These are phyloP conservation scores for Serripes groenlandicus DNA, from an alignment of 2,888 invertebrate genomes.

Conservation along the genomic window DNA sequence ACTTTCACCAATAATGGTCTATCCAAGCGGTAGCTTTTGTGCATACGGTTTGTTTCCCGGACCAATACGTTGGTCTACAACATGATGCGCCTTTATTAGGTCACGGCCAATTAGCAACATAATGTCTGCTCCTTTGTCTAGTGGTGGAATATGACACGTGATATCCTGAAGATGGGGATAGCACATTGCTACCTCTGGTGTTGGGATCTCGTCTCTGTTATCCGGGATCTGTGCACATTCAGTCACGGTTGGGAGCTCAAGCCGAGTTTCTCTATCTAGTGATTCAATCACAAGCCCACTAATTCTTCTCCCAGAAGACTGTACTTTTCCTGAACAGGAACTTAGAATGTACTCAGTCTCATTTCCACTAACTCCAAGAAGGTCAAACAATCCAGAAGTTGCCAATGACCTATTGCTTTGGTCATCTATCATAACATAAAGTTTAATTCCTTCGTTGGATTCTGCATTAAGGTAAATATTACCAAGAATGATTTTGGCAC, in stretches of 20 bases:
- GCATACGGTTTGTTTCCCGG: too few relatives aligned
- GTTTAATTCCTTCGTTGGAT: neutral
- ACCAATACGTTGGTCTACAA: too few relatives aligned
- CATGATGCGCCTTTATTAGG: conserved; percentile 35
- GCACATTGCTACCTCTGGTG: conserved; percentile 15
- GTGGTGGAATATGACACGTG: neutral
- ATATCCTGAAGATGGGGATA: conserved; percentile 25
- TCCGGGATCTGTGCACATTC: conserved; percentile 34
- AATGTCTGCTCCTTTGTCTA: conserved; percentile 2
- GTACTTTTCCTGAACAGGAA: conserved; percentile 21
- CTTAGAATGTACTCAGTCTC: conserved; percentile 19
- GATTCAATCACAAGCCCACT: conserved; percentile 23
- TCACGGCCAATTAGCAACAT: conserved; percentile 38
- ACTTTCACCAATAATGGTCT: too few relatives aligned
- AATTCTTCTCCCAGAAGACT: conserved; percentile 8
- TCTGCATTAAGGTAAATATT: conserved; percentile 6
- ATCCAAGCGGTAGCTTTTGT: too few relatives aligned
- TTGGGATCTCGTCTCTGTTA: conserved; percentile 13
- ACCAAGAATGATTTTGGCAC: conserved; percentile 38
- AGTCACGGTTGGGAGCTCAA: conserved; percentile 14
- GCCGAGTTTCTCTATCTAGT: conserved; percentile 13
- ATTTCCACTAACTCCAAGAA: neutral
- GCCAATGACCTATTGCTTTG: conserved; percentile 46
- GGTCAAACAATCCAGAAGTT: conserved; percentile 28
- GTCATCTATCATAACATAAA: conserved; percentile 47